Percentiles rank a stretch among this genome's conserved stretches.
phyloP scores from a whole-genome alignment of 2,888 invertebrate genomes.

The Prosapia bicincta region DNA sequence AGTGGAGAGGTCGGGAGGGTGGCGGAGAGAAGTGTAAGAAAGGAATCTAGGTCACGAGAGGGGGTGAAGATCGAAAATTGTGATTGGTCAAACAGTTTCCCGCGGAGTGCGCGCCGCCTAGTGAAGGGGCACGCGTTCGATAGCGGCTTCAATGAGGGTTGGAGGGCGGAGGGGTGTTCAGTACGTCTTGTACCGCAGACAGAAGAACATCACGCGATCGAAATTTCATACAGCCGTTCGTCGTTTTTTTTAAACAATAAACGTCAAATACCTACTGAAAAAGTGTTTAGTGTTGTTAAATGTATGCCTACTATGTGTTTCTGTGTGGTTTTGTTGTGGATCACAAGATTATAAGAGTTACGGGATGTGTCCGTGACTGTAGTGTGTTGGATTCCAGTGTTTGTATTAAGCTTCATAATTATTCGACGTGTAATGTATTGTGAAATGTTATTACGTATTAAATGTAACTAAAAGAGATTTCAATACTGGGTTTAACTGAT shows the following conservation, averaged over 20 bases:
- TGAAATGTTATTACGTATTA: background rate
- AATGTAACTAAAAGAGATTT: background rate
- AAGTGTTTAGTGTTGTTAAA: background rate
- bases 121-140: slow-evolving; percentile 20
- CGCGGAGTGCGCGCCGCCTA: slow-evolving; percentile 11
- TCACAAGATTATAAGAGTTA: background rate
- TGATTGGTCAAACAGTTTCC: slow-evolving; percentile 16
- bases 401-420: background rate
- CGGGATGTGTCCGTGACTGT: background rate
- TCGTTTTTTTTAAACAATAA: background rate
- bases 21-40: slow-evolving; percentile 14
- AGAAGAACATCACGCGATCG: slow-evolving; percentile 10
- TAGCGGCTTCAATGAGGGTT: slow-evolving; percentile 17
- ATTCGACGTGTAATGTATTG: background rate
- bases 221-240: background rate
- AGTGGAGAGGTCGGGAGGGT: slow-evolving; percentile 7
- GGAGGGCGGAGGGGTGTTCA: slow-evolving; percentile 18
- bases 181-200: slow-evolving; percentile 14
- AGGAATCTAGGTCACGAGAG: slow-evolving; percentile 18
- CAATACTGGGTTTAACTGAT: background rate
- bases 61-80: slow-evolving; percentile 8
- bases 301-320: background rate
- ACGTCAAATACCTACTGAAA: background rate
- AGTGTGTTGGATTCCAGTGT: background rate
- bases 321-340: background rate